Percentiles rank a stretch among this genome's conserved stretches.
Conservation (phyloP, 2,113 vertebrate genomes). For the Urocolius indicus region DNA sequence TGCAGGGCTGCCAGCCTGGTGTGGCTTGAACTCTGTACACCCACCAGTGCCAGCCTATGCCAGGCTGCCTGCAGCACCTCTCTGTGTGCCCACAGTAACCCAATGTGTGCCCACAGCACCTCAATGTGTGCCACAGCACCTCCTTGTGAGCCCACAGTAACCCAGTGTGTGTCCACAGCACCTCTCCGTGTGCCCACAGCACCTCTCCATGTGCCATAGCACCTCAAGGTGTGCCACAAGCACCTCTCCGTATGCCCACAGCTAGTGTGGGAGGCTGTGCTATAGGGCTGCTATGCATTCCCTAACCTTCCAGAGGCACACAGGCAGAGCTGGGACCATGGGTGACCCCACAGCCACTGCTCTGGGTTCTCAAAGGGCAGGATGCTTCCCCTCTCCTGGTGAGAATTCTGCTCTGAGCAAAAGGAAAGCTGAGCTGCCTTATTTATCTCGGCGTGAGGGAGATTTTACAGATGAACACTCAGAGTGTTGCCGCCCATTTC, state of each 20-base stretch:
- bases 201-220: too few relatives aligned
- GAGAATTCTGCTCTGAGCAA: background rate
- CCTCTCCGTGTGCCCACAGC: too few relatives aligned
- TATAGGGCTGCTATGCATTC: fast-evolving
- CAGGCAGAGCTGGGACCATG: background rate
- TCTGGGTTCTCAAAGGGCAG: background rate
- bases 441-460: background rate
- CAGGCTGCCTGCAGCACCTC: background rate
- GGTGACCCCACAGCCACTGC: background rate
- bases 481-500: background rate
- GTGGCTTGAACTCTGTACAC: fast-evolving
- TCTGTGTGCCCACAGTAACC: background rate
- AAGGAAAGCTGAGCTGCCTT: background rate
- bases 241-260: background rate
- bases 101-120: too few relatives aligned
- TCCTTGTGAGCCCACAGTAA: too few relatives aligned
- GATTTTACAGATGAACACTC: background rate
- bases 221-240: too few relatives aligned
- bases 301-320: fast-evolving
- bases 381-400: background rate
- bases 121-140: too few relatives aligned
- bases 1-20: background rate
- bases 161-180: too few relatives aligned
- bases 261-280: fast-evolving
- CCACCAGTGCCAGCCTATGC: background rate